Evolutionary conservation across 2,888 invertebrate genomes (phyloP).

Genomic region (Lepetodrilus schrolli): DNA sequence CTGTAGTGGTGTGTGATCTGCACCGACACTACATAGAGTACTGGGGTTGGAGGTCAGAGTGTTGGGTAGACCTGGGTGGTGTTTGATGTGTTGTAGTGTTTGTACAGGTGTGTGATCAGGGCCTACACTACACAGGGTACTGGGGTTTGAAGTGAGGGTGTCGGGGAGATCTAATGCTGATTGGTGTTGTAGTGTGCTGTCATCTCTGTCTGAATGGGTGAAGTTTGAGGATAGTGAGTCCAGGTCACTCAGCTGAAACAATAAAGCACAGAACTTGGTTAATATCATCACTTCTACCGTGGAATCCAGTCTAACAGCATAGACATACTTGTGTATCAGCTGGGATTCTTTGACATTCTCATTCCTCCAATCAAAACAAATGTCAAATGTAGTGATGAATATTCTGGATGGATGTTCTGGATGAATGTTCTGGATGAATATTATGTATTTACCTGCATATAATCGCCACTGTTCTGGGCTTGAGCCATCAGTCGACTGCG

Average conservation of each 20-base stretch:
- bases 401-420: no score
- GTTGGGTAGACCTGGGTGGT: not conserved
- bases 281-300: no score
- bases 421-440: no score
- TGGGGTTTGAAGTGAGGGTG: not conserved
- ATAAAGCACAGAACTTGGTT: no score
- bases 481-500: constrained; percentile 59
- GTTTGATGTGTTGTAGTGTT: not conserved
- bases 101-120: constrained; percentile 1
- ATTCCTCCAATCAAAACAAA: no score
- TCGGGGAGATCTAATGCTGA: no score
- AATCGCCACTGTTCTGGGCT: constrained; percentile 61
- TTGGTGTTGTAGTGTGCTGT: not conserved
- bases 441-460: constrained; percentile 49
- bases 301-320: no score
- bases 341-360: no score
- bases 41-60: not conserved
- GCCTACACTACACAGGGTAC: not conserved
- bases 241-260: constrained; percentile 7
- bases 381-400: no score
- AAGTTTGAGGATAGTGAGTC: constrained; percentile 8
- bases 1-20: constrained; percentile 1
- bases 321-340: no score
- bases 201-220: not conserved
- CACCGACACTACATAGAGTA: not conserved